Percentiles rank a stretch among this genome's conserved stretches.
Evolutionary conservation across 2,888 invertebrate genomes (phyloP).

Genomic region (Lissocephala sabroskyi): DNA sequence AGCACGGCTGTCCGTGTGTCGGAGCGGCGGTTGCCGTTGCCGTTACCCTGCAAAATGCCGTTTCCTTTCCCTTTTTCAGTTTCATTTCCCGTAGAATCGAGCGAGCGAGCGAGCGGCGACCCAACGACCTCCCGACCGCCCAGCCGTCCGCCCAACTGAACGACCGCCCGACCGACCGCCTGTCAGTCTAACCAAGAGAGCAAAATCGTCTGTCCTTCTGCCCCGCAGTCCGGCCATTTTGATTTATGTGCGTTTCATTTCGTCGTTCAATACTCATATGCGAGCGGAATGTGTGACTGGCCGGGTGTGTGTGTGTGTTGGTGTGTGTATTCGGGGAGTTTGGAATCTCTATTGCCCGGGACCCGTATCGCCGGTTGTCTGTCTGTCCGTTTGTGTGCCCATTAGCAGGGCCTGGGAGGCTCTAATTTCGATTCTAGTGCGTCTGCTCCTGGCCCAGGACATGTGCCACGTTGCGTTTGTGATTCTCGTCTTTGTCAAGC

Average conservation of each 20-base stretch:
- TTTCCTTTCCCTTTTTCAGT: constrained; percentile 66
- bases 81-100: constrained; percentile 62
- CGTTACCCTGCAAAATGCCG: constrained; percentile 46
- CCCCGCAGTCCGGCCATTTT: constrained; percentile 71
- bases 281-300: constrained; percentile 64
- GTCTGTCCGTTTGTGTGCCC: constrained; percentile 34
- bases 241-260: constrained; percentile 71
- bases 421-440: constrained; percentile 53
- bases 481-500: constrained; percentile 64
- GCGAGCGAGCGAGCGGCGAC: constrained; percentile 10
- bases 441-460: constrained; percentile 43
- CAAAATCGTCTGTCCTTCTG: constrained; percentile 7
- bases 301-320: constrained; percentile 10
- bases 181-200: constrained; percentile 53
- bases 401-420: constrained; percentile 64
- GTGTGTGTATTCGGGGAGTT: constrained; percentile 68
- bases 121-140: neutral
- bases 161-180: constrained; percentile 29
- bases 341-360: constrained; percentile 56
- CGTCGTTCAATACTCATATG: constrained; percentile 71
- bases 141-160: constrained; percentile 5
- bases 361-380: constrained; percentile 9
- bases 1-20: constrained; percentile 18
- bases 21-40: constrained; percentile 13
- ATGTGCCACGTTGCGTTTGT: constrained; percentile 56